Evolutionary conservation across 2,888 invertebrate species (phyloP).

Genomic region (Chromoteleia sp.): DNA sequence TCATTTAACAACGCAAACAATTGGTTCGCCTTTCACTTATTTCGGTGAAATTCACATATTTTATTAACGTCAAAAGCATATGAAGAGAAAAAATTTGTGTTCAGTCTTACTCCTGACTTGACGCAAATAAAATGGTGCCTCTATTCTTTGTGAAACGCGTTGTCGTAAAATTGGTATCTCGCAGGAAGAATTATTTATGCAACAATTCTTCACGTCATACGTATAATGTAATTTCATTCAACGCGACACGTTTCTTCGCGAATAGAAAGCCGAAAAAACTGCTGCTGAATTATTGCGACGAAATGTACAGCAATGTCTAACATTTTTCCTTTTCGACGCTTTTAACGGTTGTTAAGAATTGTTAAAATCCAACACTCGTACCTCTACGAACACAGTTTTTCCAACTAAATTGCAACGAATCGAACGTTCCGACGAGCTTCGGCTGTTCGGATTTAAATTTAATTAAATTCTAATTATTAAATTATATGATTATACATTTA

Average conservation of each 20-base stretch:
- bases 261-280: conserved; percentile 1
- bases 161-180: conserved; percentile 35
- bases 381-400: too few relatives aligned
- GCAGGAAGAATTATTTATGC: conserved; percentile 35
- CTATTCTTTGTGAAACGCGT: conserved; percentile 23
- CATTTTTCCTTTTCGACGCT: too few relatives aligned
- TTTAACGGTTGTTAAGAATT: too few relatives aligned
- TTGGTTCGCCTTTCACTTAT: conserved; percentile 21
- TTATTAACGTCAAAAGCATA: conserved; percentile 17
- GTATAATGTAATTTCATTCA: conserved; percentile 27
- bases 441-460: too few relatives aligned
- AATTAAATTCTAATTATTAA: too few relatives aligned
- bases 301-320: too few relatives aligned
- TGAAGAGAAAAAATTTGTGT: background rate
- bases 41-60: conserved; percentile 2
- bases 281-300: too few relatives aligned
- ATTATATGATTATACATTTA: too few relatives aligned
- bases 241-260: background rate
- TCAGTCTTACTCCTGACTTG: background rate
- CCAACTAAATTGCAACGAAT: too few relatives aligned
- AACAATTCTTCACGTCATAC: conserved; percentile 27
- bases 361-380: too few relatives aligned
- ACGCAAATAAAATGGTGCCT: conserved; percentile 21
- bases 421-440: too few relatives aligned
- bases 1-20: conserved; percentile 7